Evolutionary conservation across 1,140 invertebrate genomes (phyloP), one percentile per base, ranked within the genome.

Genomic region (Nebria ingens): DNA sequence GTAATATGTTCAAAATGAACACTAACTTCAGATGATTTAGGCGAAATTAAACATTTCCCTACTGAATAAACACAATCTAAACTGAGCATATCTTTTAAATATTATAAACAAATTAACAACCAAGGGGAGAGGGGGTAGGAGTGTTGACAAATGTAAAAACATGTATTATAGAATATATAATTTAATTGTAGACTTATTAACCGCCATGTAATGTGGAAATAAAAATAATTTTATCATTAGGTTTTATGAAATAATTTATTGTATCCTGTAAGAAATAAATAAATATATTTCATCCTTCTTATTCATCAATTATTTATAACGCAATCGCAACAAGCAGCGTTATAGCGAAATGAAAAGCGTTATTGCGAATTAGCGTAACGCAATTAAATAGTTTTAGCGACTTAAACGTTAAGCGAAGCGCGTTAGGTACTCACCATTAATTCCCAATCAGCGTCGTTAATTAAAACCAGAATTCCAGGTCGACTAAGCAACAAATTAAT

Each of bases 371-470:
- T n/a, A n/a, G n/a, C n/a, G n/a, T n/a, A n/a, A n/a, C n/a, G n/a
- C n/a, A n/a, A n/a, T n/a, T n/a, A 21, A 20, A n/a, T 40, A 49
- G 15, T 9, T 34, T 55, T 52, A 2, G 22, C n/a, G n/a, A 57
- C 49, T 22, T 2, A 55, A 25, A 57, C 22, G 17, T n/a, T 13
- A 1, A 20, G 2, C 1, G 3, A 40, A 40, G 54, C 12, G 42
- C 15, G 54, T 13, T 57, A 22, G 51, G n/a, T n/a, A 71, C 73
- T 77, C 76, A 88, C 87, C 66, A 86, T 67, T 20, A 97, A 70
- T 73, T 97, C 92, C 93, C 93, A 97, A 69, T 97, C 93, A 0
- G 84, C 77, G 62, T 96, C 92, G 67, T 97, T 97, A 4, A 97
- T 79, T 2, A 97, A 70, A 2, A 97, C 91, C 25, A 97, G 72